Percentiles rank a stretch among this genome's conserved stretches.
phyloP scores from a whole-genome alignment of 2,888 invertebrate species.

The Synanthedon myopaeformis region DNA sequence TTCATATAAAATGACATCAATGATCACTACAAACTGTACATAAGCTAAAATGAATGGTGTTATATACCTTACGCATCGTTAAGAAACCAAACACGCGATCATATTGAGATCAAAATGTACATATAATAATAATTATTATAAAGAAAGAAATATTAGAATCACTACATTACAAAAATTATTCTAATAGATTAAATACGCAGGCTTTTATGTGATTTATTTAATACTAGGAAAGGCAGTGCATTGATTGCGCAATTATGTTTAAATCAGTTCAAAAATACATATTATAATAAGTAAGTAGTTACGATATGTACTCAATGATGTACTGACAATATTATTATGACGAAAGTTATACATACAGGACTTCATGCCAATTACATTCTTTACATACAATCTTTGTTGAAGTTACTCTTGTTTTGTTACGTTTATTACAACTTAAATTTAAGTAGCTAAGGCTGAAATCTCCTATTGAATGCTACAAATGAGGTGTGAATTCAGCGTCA shows the following conservation, averaged over 20 bases:
- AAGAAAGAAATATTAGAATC: slow-evolving; percentile 26
- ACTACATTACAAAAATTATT: slow-evolving; percentile 17
- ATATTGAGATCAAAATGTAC: slow-evolving; percentile 70
- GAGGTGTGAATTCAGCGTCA: no score
- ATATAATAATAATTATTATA: slow-evolving; percentile 23
- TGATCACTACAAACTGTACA: slow-evolving; percentile 60
- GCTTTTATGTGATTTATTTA: slow-evolving; percentile 32
- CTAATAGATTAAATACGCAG: slow-evolving; percentile 26
- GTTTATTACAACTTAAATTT: no score
- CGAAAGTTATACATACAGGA: no score
- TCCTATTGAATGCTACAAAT: no score
- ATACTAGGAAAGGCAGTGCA: slow-evolving; percentile 63
- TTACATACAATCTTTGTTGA: no score
- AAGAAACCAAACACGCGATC: slow-evolving; percentile 61
- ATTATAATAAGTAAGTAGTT: slow-evolving; percentile 4
- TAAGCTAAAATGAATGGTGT: slow-evolving; percentile 64
- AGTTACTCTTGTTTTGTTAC: no score
- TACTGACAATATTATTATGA: no score
- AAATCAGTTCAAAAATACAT: slow-evolving; percentile 36
- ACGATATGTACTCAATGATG: slow-evolving; percentile 36
- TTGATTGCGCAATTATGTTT: slow-evolving; percentile 43
- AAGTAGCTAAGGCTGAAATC: no score
- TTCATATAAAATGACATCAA: slow-evolving; percentile 35
- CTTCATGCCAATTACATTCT: no score
- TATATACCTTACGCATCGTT: slow-evolving; percentile 65